Conservation (phyloP, 2,113 vertebrate genomes). For the Ramphastos sulfuratus region DNA sequence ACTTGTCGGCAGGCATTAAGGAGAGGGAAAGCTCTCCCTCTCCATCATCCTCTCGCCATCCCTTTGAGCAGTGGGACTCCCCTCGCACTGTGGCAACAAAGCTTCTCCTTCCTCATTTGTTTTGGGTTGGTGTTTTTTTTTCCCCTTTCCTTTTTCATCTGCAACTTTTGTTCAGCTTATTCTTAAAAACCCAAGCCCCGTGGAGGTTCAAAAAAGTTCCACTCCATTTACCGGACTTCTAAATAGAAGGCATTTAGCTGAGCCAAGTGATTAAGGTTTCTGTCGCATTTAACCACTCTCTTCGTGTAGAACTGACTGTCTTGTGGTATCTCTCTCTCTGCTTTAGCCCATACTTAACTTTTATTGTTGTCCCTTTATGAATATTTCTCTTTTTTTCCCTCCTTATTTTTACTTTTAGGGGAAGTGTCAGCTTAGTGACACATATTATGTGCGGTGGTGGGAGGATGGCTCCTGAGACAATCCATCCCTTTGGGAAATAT, state of each 20-base stretch:
- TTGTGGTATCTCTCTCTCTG: neutral
- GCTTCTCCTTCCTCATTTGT: neutral
- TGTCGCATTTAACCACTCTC: neutral
- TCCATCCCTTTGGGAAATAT: constrained; percentile 52
- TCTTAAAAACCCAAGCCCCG: neutral
- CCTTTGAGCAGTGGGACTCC: constrained; percentile 8
- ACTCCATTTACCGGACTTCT: constrained; percentile 60
- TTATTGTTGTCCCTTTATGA: neutral
- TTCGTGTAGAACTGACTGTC: neutral
- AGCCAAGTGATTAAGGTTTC: constrained; percentile 29
- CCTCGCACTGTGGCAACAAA: neutral
- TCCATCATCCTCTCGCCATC: neutral
- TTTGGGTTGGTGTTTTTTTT: neutral
- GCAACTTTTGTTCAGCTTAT: constrained; percentile 22
- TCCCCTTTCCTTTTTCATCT: neutral
- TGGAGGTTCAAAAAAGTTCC: constrained; percentile 16
- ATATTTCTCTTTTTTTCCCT: neutral
- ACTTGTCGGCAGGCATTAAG: constrained; percentile 62
- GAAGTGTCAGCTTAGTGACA: neutral
- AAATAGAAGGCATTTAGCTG: constrained; percentile 34
- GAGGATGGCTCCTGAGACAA: neutral
- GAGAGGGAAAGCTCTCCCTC: neutral
- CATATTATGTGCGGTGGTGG: neutral
- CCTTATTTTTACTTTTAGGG: neutral
- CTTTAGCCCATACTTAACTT: neutral